Base-by-base conservation (phyloP, 2,888 invertebrate species). In the Luperina testacea region DNA sequence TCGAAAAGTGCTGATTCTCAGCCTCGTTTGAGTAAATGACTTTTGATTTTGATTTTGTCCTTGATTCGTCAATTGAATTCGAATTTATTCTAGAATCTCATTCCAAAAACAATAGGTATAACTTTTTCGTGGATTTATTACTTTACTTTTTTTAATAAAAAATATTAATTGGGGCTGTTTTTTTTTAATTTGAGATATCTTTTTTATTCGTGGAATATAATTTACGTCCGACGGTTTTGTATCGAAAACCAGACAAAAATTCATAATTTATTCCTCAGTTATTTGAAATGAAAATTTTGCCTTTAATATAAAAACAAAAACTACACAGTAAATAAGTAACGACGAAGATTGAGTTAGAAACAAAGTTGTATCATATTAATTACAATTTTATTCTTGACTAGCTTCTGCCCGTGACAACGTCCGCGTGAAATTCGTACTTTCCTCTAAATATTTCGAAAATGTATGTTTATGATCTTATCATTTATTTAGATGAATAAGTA, bases 291-390 rank as follows among this genome's bases (percentile, higher is more conserved):
- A 68, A 68, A 68, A 20, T 20, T 17, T 6, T 13, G 48, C 27
- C 1, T 69, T 20, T 51, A 11, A 17, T 27, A 61, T 38, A 63
- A 67, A 61, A 69, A 27, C 7, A 9, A 61, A 51, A 72, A 80
- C 15, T 42, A 45, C 45, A 27, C 17, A 20, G 1, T 48, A 17
- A 42, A 75, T 48, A 82, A 27, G 11, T 68, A 64, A 2, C n/a
- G 32, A 71, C 13, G 27, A 67, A 77, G 68, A 75, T 81, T 27
- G 7, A 63, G 78, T 79, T 9, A 7, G 9, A 79, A 83, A 74
- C 42, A 71, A 82, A 79, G 68, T 84, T 78, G 7, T 65, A 64
- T 65, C 64, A 72, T 59, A 80, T 78, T 74, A 74, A 74, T 82
- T 61, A 53, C 11, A 76, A 72, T 85, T 80, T 67, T 64, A 71